These are phyloP conservation scores for Patagioenas fasciata DNA, from an alignment of 2,113 vertebrate species.

Conservation along the genomic window DNA sequence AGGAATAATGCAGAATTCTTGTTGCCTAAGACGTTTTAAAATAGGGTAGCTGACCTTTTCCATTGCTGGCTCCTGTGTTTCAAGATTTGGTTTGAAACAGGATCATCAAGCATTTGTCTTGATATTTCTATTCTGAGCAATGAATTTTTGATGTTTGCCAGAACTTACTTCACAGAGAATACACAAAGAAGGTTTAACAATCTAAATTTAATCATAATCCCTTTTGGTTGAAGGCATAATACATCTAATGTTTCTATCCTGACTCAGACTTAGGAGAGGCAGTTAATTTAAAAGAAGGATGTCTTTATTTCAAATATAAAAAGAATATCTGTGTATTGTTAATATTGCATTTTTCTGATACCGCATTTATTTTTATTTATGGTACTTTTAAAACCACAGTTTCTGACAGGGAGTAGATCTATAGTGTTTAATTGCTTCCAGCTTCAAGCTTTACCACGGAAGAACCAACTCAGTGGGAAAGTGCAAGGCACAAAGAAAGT, in stretches of 20 bases:
- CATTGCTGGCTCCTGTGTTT: not conserved
- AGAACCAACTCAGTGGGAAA: not conserved
- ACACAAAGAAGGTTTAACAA: not conserved
- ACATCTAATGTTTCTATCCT: not conserved
- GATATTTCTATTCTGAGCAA: not conserved
- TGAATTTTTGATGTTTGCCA: not conserved
- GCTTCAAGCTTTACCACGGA: not conserved
- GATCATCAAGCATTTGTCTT: not conserved
- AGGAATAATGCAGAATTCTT: not conserved
- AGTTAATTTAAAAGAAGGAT: not conserved
- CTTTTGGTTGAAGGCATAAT: not conserved
- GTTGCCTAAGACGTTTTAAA: slow-evolving; percentile 12
- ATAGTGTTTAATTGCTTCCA: not conserved
- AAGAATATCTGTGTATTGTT: not conserved
- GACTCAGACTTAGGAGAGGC: not conserved
- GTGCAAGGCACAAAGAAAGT: not conserved
- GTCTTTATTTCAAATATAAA: not conserved
- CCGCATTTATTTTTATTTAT: not conserved
- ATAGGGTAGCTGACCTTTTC: not conserved
- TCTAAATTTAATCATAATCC: not conserved
- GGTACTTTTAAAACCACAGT: not conserved
- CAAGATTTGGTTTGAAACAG: not conserved
- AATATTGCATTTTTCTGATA: not conserved
- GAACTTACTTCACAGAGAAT: not conserved
- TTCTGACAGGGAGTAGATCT: not conserved